These are phyloP conservation scores for Centrocercus urophasianus DNA, from an alignment of 2,113 vertebrate genomes.

Conservation along the genomic window DNA sequence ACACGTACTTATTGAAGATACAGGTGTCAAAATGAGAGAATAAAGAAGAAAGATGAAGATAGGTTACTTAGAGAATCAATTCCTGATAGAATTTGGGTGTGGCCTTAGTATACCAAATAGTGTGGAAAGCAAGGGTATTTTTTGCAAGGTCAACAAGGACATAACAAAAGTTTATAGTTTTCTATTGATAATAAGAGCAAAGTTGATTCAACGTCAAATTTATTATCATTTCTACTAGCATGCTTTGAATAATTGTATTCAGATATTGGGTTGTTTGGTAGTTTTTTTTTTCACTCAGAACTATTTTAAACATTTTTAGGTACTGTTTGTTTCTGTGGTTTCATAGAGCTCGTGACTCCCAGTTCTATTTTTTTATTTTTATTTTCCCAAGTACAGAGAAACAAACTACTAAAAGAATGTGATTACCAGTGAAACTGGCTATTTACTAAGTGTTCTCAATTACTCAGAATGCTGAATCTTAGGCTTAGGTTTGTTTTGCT, in stretches of 20 bases:
- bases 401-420: neutral
- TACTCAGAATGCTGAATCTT: neutral
- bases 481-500: neutral
- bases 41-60: neutral
- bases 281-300: neutral
- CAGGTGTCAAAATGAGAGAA: neutral
- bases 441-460: neutral
- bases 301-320: neutral
- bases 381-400: neutral
- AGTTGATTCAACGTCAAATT: neutral
- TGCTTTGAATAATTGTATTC: neutral
- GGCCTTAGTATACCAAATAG: neutral
- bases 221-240: neutral
- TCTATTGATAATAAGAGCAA: neutral
- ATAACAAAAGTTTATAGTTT: neutral
- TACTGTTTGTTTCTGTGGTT: fast-evolving
- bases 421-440: neutral
- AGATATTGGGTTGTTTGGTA: neutral
- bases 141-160: neutral
- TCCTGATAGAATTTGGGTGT: neutral
- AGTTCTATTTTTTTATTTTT: neutral
- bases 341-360: neutral
- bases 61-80: neutral
- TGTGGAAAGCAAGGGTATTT: neutral
- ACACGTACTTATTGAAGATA: neutral